Base-by-base conservation (phyloP, 2,888 invertebrate genomes). In the Zaprionus bogoriensis region DNA sequence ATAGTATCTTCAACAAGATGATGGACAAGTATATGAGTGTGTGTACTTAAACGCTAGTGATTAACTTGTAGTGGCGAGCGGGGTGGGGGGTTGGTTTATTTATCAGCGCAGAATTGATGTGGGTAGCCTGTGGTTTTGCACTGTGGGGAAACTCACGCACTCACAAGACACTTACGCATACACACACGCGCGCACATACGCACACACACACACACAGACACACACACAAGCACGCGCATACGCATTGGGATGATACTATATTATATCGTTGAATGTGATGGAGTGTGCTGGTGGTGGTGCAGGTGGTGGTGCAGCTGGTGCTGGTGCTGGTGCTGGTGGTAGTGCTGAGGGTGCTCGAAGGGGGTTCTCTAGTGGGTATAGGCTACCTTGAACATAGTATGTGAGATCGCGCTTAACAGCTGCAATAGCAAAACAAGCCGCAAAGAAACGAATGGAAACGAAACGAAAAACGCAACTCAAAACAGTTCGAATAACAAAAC, bases 1-100 rank as follows among this genome's bases (percentile, higher is more conserved):
- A 81, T 70, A 81, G 72, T 77, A 74, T 84, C 70, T 81, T 51
- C 76, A 82, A 77, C 58, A 88, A 57, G 57, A 76, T 73, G 57
- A 76, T 73, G 74, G 62, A 41, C 44, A 60, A 45, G 57, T n/a
- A n/a, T n/a, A 83, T 78, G 78, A 69, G 54, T 81, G 75, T 73
- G n/a, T n/a, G n/a, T 17, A 57, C 85, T 81, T 80, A 81, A 41
- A 58, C 47, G 38, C 74, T 83, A 77, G 73, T 70, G 77, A 71
- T 65, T 57, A 57, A 17, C 39, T 19, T 48, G 36, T 36, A n/a
- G n/a, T n/a, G n/a, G n/a, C n/a, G n/a, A n/a, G n/a, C n/a, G n/a
- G 17, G n/a, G 4, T 17, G 39, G n/a, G n/a, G n/a, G n/a, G n/a
- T n/a, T n/a, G n/a, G n/a, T n/a, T n/a, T n/a, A n/a, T n/a, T n/a